Percentiles rank a stretch among this genome's conserved stretches.
These are phyloP conservation scores for Cirrhinus molitorella DNA, from an alignment of 2,797 vertebrate genomes.

Conservation along the genomic window DNA sequence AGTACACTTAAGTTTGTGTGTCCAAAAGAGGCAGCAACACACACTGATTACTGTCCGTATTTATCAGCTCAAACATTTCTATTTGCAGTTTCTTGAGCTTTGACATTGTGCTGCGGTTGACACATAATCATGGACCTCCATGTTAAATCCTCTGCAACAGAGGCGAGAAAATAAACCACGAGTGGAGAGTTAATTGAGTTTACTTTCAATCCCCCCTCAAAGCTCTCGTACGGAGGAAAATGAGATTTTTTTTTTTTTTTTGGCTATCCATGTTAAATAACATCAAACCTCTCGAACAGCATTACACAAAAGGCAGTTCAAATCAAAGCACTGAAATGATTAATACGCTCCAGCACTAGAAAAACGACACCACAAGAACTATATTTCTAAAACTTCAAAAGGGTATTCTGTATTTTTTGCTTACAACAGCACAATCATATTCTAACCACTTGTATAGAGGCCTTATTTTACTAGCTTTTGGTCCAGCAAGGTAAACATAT, in stretches of 20 bases:
- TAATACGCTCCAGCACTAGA: slow-evolving; percentile 66
- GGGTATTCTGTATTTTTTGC: slow-evolving; percentile 57
- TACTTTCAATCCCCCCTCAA: slow-evolving; percentile 62
- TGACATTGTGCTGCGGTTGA: slow-evolving; percentile 53
- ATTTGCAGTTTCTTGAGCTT: slow-evolving; percentile 65
- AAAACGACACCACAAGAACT: slow-evolving; percentile 48
- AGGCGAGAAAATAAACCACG: slow-evolving; percentile 45
- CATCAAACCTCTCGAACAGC: slow-evolving; percentile 61
- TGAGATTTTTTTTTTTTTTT: slow-evolving; percentile 29
- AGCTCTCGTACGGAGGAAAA: slow-evolving; percentile 60
- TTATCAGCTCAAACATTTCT: slow-evolving; percentile 54
- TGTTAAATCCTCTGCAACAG: slow-evolving; percentile 64
- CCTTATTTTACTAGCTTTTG: slow-evolving; percentile 54
- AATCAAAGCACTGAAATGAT: slow-evolving; percentile 70
- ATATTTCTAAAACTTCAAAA: slow-evolving; percentile 75
- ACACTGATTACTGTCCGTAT: slow-evolving; percentile 44
- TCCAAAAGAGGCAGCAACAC: neutral
- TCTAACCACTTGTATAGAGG: slow-evolving; percentile 17
- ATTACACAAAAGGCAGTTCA: slow-evolving; percentile 66
- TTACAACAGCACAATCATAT: slow-evolving; percentile 28
- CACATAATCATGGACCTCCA: slow-evolving; percentile 60
- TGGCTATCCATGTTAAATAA: slow-evolving; percentile 43
- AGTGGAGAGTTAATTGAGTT: slow-evolving; percentile 64
- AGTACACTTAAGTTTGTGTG: slow-evolving; percentile 1
- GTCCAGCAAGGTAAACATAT: slow-evolving; percentile 72